These are phyloP conservation scores for Tragopan temminckii DNA, from an alignment of 2,797 vertebrate genomes.

Conservation along the genomic window DNA sequence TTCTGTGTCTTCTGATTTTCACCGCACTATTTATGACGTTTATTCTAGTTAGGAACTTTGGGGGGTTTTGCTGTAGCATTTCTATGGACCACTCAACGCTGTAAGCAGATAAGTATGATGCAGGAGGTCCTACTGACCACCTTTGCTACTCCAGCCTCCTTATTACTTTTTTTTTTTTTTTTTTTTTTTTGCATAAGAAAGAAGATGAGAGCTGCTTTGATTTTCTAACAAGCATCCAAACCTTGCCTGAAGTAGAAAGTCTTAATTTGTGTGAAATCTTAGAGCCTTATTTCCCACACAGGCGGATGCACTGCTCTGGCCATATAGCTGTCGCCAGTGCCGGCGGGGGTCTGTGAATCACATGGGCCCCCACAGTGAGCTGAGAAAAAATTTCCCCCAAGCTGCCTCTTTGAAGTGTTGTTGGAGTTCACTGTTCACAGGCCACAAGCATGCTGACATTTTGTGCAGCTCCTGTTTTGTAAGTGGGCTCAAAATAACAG, in stretches of 20 bases:
- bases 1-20: neutral
- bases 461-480: conserved; percentile 14
- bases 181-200: neutral
- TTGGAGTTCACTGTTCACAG: neutral
- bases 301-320: neutral
- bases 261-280: neutral
- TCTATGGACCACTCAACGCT: neutral
- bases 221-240: neutral
- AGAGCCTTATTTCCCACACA: neutral
- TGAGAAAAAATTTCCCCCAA: neutral
- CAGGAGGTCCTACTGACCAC: neutral
- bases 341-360: conserved; percentile 4
- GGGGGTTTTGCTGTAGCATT: neutral
- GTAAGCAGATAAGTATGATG: rapidly evolving
- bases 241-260: neutral
- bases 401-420: conserved; percentile 59
- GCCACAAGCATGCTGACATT: conserved; percentile 38
- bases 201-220: neutral
- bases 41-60: neutral
- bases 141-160: neutral
- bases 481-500: conserved; percentile 14
- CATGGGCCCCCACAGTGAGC: neutral
- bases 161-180: neutral
- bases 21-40: neutral
- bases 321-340: neutral